Base-by-base conservation (phyloP, 2,888 invertebrate genomes). In the Parapristionchus giblindavisi region DNA sequence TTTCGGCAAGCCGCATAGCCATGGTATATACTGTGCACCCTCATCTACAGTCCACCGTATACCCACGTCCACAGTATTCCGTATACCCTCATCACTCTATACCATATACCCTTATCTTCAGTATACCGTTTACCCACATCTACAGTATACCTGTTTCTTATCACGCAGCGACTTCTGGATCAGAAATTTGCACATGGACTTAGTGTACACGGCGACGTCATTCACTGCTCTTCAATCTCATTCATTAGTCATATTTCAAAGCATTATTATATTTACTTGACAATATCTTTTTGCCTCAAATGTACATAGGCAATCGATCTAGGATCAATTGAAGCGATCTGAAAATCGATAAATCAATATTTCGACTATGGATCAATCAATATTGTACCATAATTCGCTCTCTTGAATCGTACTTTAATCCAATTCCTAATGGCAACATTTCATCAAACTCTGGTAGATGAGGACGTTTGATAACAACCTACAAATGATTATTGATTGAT, bases 311-410 rank as follows among this genome's bases (percentile, higher is more conserved):
- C 63, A 17, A 65, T 32, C 2, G 63, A 65, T 27, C 63, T 43
- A 24, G 29, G 4, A 40, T 17, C 43, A 29, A 29, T 11, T 8
- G 43, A 43, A 17, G 43, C 43, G 17, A 43, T 43, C 43, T 43
- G 43, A 8, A n/a, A 43, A 43, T 43, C 43, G 43, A 43, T 43
- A 43, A 43, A 14, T 8, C 11, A 43, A 8, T 43, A 43, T 17
- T 43, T 8, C 17, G 17, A 43, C 43, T 17, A 43, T 17, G 8
- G 11, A 43, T 14, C 43, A 17, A 43, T 40, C 43, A 11, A 29
- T 43, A n/a, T n/a, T n/a, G n/a, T 65, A 65, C 63, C 63, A 43
- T 65, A 65, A 65, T 43, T 32, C 63, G 27, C 29, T 65, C 63
- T 0, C 63, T 40, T 8, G 63, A 65, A 27, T 65, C 63, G 63